Percentiles rank a stretch among this genome's conserved stretches.
Conservation (phyloP, 2,113 vertebrate genomes). For the Eptesicus fuscus region DNA sequence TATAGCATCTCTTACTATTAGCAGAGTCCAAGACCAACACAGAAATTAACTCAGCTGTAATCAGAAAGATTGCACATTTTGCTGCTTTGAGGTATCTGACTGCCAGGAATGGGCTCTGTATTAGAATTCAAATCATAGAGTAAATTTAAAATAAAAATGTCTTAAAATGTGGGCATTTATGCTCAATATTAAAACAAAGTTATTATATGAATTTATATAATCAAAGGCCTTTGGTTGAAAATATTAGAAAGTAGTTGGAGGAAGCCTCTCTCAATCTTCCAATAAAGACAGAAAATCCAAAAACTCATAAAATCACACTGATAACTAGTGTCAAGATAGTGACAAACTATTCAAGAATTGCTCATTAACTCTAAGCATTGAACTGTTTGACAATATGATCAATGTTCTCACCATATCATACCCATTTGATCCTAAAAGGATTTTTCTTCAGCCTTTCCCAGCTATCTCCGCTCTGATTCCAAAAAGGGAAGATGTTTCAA, state of each 20-base stretch:
- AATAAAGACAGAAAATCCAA: neutral
- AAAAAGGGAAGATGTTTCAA: neutral
- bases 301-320: neutral
- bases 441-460: neutral
- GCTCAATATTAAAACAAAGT: neutral
- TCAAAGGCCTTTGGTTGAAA: neutral
- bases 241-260: neutral
- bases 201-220: neutral
- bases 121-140: neutral
- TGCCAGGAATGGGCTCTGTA: neutral
- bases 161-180: neutral
- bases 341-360: neutral
- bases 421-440: neutral
- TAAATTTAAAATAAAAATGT: neutral
- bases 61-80: neutral
- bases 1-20: neutral
- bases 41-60: neutral
- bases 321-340: neutral
- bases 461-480: neutral
- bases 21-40: neutral
- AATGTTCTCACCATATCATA: neutral
- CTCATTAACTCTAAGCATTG: neutral
- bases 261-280: neutral
- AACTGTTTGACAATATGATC: neutral
- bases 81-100: neutral